Evolutionary conservation across 2,797 vertebrate genomes (phyloP), one percentile per base, ranked within the genome.

Genomic region (Cirrhinus molitorella): DNA sequence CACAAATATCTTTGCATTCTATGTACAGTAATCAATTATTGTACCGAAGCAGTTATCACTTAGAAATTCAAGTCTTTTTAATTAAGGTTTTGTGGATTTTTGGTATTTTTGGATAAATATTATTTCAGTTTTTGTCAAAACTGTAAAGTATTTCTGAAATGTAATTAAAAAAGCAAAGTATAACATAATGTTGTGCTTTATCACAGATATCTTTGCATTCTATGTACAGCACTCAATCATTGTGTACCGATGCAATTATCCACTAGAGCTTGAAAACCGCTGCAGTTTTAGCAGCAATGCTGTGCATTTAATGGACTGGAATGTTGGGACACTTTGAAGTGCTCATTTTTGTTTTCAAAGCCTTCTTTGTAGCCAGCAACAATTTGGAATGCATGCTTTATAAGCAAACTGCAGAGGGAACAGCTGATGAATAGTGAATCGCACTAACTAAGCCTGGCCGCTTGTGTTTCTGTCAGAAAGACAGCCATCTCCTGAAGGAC

Each of bases 341-440:
- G 85, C 75, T 3, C 1, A 63, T 90, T 90, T 89, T 91, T 86
- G 91, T 90, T 89, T 87, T 92, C 93, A 92, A 93, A 92, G 90
- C 86, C 57, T 76, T 79, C 90, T 91, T 91, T 92, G 90, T 92
- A 88, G 88, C 85, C 83, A 17, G 68, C 87, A 93, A 92, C 88
- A 90, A 92, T 92, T 89, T 92, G 91, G 88, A 84, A 91, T 92
- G 91, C 82, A 90, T 81, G 90, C 88, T 86, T 93, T 91, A 90
- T 77, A 89, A 85, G 31, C 79, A 63, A 14, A 73, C 55, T 10
- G 57, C 72, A 59, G 49, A 1, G 23, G 12, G 23, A 76, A 76
- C 49, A 19, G 61, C 72, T 34, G 61, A 83, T 67, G 72, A 83
- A 83, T 57, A 67, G 37, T 23, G 72, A 47, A 75, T 31, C 49